Percentiles rank a stretch among this genome's conserved stretches.
These are phyloP conservation scores for Temnothorax curvispinosus DNA, from an alignment of 1,140 invertebrate species.

Conservation along the genomic window DNA sequence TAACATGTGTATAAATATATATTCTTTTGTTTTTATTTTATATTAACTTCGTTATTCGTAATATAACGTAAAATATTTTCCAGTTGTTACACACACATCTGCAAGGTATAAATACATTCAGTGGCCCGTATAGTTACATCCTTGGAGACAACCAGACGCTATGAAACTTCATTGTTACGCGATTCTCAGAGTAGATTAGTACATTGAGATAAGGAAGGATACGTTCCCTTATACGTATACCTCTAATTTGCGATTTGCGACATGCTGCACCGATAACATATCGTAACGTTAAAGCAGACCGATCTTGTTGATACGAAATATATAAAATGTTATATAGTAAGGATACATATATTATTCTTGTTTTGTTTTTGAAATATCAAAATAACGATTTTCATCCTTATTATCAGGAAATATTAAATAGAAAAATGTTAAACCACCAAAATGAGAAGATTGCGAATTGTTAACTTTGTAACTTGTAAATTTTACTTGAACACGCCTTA, in stretches of 20 bases:
- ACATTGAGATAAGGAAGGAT: conserved; percentile 38
- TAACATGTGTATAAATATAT: neutral
- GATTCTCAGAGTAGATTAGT: conserved; percentile 29
- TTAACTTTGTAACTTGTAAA: neutral
- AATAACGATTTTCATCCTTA: neutral
- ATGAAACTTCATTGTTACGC: conserved; percentile 41
- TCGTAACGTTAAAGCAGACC: neutral
- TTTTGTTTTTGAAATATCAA: neutral
- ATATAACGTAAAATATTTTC: neutral
- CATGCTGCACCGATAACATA: neutral
- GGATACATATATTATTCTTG: neutral
- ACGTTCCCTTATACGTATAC: neutral
- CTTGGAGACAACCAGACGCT: conserved; percentile 5
- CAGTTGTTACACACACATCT: neutral
- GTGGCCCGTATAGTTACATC: neutral
- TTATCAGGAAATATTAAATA: neutral
- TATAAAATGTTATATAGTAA: neutral
- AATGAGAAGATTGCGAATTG: neutral
- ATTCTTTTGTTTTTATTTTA: neutral
- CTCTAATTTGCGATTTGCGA: conserved; percentile 33
- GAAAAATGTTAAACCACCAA: neutral
- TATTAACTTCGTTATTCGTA: neutral
- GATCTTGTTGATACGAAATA: neutral
- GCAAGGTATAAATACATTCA: neutral
- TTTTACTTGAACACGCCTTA: neutral